Percentiles rank a stretch among this genome's conserved stretches.
Conservation (phyloP, 2,113 vertebrate species). For the Mesembrinibis cayennensis region DNA sequence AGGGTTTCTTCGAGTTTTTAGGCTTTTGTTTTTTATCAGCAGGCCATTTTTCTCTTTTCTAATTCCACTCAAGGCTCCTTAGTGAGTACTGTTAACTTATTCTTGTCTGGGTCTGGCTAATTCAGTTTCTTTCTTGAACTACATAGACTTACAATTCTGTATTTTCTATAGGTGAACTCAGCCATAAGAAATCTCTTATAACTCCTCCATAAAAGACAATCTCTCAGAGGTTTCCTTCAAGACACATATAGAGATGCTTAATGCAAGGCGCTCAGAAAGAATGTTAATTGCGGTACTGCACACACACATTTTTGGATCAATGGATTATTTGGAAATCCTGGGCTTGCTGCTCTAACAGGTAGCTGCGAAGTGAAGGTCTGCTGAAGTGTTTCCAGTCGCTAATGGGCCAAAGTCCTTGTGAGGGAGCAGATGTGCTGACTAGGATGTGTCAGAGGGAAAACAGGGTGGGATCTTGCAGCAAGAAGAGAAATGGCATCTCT, state of each 20-base stretch:
- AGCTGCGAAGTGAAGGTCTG: neutral
- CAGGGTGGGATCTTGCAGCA: neutral
- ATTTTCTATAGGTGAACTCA: conserved; percentile 81
- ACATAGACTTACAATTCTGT: conserved; percentile 73
- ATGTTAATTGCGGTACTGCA: conserved; percentile 62
- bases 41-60: conserved; percentile 52
- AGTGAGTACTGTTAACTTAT: conserved; percentile 72
- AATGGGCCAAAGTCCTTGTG: neutral
- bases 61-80: conserved; percentile 71
- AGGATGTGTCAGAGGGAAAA: neutral
- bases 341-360: conserved; percentile 29
- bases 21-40: conserved; percentile 63
- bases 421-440: neutral
- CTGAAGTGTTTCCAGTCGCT: neutral
- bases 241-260: conserved; percentile 42
- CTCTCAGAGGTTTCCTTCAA: conserved; percentile 70
- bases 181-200: conserved; percentile 80
- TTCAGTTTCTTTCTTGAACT: conserved; percentile 73
- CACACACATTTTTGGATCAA: neutral
- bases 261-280: conserved; percentile 42
- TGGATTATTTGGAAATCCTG: neutral
- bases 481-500: neutral
- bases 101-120: conserved; percentile 67
- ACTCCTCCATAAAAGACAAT: conserved; percentile 60
- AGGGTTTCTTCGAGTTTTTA: conserved; percentile 27